Conservation (phyloP, 2,797 vertebrate species). For the Rhinophrynus dorsalis region DNA sequence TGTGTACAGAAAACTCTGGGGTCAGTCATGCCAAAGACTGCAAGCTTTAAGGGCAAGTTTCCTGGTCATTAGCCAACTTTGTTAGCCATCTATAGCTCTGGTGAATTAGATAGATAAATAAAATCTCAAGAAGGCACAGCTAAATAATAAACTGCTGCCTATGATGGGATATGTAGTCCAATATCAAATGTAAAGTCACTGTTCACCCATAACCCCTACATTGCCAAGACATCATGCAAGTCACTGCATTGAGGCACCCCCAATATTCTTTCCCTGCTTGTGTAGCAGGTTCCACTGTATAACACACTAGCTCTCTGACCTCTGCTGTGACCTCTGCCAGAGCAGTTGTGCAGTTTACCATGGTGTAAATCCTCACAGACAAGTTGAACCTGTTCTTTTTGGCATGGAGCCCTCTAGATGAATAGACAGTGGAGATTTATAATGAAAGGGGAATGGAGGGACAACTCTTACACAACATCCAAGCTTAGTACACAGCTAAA, state of each 20-base stretch:
- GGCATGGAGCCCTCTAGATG: slow-evolving; percentile 71
- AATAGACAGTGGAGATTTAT: slow-evolving; percentile 77
- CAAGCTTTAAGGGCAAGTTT: no score
- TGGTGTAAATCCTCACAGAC: slow-evolving; percentile 79
- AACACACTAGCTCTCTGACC: slow-evolving; percentile 62
- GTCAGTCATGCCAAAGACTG: no score
- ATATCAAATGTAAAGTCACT: no score
- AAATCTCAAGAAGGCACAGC: no score
- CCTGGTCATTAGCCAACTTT: no score
- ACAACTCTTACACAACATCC: slow-evolving; percentile 70
- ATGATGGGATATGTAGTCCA: no score
- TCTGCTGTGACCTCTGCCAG: slow-evolving; percentile 74
- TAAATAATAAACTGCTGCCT: no score
- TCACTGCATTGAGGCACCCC: neutral
- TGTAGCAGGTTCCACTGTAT: slow-evolving; percentile 6
- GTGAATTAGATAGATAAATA: no score
- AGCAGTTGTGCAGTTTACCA: slow-evolving; percentile 74
- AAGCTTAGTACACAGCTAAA: slow-evolving; percentile 60
- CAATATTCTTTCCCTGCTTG: neutral
- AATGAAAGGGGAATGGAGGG: slow-evolving; percentile 71
- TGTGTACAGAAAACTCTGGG: no score
- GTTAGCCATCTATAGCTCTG: no score
- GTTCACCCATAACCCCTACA: no score
- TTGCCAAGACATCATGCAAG: no score
- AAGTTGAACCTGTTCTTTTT: slow-evolving; percentile 83